Percentiles rank a stretch among this genome's conserved stretches.
Conservation (phyloP, 2,888 invertebrate genomes). For the Eupeodes luniger region DNA sequence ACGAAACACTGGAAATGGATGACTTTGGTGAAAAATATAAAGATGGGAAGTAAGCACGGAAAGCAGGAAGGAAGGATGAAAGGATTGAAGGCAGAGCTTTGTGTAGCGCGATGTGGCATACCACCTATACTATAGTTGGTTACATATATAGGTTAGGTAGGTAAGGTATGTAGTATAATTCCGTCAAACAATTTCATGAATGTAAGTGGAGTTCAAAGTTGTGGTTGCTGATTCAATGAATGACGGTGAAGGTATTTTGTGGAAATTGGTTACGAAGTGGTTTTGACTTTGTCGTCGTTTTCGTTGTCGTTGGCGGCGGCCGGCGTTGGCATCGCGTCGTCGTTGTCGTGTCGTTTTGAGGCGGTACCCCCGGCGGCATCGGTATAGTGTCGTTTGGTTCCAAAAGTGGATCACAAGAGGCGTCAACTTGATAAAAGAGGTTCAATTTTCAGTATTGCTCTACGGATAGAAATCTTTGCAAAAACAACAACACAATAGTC, state of each 20-base stretch:
- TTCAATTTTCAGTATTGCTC: background rate
- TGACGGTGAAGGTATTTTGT: conserved; percentile 46
- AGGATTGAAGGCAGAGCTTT: conserved; percentile 5
- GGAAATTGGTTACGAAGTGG: conserved; percentile 25
- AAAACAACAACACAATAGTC: background rate
- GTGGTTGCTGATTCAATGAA: conserved; percentile 52
- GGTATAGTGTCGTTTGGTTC: background rate
- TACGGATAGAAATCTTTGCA: background rate
- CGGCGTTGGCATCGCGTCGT: too few relatives aligned
- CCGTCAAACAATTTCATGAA: conserved; percentile 29
- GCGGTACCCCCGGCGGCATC: background rate
- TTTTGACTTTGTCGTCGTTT: background rate
- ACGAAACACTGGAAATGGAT: conserved; percentile 13
- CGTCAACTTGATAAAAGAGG: conserved; percentile 12
- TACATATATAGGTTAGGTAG: too few relatives aligned
- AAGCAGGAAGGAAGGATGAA: background rate
- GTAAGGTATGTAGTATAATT: background rate
- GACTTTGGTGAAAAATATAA: background rate
- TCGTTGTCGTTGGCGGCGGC: background rate
- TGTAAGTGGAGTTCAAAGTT: conserved; percentile 45
- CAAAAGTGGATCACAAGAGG: conserved; percentile 15
- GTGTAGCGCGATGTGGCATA: background rate
- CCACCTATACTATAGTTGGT: background rate
- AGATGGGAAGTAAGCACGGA: background rate
- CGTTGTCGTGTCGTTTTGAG: too few relatives aligned